Percentiles rank a stretch among this genome's conserved stretches.
These are phyloP conservation scores for Artibeus jamaicensis DNA, from an alignment of 2,797 vertebrate species.

Conservation along the genomic window DNA sequence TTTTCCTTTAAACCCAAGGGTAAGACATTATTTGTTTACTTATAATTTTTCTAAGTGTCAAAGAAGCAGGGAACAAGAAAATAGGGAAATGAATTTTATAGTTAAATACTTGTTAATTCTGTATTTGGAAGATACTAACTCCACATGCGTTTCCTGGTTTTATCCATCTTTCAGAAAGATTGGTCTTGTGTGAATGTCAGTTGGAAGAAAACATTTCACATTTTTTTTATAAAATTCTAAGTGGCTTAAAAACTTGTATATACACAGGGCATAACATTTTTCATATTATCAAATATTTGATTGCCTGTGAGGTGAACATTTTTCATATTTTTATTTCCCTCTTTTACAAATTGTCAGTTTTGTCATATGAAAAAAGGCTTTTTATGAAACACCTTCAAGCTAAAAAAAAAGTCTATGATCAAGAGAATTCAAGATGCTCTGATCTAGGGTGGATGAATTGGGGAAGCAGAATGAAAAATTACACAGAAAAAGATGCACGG, in stretches of 20 bases:
- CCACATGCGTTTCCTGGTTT: conserved; percentile 23
- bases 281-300: conserved; percentile 70
- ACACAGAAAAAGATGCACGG: background rate
- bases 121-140: conserved; percentile 28
- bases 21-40: conserved; percentile 15
- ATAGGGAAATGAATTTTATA: conserved; percentile 11
- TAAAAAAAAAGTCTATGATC: conserved; percentile 45
- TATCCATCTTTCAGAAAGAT: conserved; percentile 7
- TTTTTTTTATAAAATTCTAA: conserved; percentile 35
- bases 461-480: background rate
- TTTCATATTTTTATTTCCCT: conserved; percentile 66
- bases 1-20: background rate
- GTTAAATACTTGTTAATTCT: conserved; percentile 22
- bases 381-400: conserved; percentile 62
- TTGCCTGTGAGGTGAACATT: conserved; percentile 63
- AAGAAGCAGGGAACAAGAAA: background rate
- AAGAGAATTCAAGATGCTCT: conserved; percentile 63
- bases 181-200: conserved; percentile 36
- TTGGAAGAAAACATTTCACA: conserved; percentile 35
- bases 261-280: conserved; percentile 49
- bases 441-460: conserved; percentile 28
- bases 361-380: conserved; percentile 51
- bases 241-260: conserved; percentile 34
- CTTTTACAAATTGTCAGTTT: conserved; percentile 68
- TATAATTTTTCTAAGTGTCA: background rate